phyloP scores from a whole-genome alignment of 2,888 invertebrate genomes.

The Agrenia bidenticulata region DNA sequence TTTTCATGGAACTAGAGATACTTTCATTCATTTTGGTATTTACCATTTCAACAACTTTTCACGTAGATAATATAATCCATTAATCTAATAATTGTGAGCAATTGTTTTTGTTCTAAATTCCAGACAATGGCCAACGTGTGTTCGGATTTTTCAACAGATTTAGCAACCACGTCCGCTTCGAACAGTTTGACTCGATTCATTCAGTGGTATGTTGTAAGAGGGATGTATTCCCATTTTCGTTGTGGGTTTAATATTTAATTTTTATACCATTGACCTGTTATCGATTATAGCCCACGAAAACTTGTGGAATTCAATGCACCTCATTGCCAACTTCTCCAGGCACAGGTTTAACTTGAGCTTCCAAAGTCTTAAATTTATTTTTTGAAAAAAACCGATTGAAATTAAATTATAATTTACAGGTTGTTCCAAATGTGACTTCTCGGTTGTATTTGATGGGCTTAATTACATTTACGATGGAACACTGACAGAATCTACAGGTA shows the following conservation, averaged over 20 bases:
- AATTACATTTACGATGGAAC: constrained; percentile 39
- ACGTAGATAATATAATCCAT: not conserved
- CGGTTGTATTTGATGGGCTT: constrained; percentile 41
- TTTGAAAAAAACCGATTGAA: constrained; percentile 22
- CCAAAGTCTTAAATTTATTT: too few species aligned
- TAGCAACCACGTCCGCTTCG: constrained; percentile 31
- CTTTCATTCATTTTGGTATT: constrained; percentile 35
- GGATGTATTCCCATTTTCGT: too few species aligned
- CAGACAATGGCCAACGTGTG: constrained; percentile 35
- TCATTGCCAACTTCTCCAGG: constrained; percentile 1
- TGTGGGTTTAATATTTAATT: not conserved
- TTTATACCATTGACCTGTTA: too few species aligned
- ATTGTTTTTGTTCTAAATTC: not conserved
- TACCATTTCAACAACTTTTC: not conserved
- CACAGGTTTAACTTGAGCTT: too few species aligned
- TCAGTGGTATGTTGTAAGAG: too few species aligned
- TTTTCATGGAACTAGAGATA: constrained; percentile 38
- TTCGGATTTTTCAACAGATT: constrained; percentile 33
- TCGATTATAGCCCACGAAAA: constrained; percentile 41
- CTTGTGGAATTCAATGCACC: constrained; percentile 40
- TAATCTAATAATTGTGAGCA: not conserved
- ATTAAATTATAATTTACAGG: too few species aligned
- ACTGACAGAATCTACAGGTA: constrained; percentile 34
- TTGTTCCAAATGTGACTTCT: constrained; percentile 43
- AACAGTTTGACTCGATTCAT: constrained; percentile 35